These are phyloP conservation scores for Rhabditoides inermis DNA, from an alignment of 2,888 invertebrate genomes.

Conservation along the genomic window DNA sequence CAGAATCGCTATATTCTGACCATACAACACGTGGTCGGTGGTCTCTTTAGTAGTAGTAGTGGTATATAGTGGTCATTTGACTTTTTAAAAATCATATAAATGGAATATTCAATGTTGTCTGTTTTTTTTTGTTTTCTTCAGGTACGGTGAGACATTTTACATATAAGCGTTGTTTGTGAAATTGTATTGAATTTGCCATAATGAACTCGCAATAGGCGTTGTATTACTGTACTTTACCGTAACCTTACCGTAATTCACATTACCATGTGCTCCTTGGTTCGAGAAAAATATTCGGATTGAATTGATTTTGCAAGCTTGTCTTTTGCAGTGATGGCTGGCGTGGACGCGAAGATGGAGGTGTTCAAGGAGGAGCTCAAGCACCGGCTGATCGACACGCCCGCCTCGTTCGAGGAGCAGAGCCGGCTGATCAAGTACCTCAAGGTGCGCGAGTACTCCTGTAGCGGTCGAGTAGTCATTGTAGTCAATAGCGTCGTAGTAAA, in stretches of 20 bases:
- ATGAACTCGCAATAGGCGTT: too few relatives aligned
- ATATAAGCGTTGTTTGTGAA: not conserved
- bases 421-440: slow-evolving; percentile 70
- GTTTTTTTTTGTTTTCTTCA: not conserved
- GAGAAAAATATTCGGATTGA: not conserved
- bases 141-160: too few relatives aligned
- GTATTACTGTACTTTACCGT: too few relatives aligned
- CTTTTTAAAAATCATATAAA: too few relatives aligned
- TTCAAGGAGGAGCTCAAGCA: slow-evolving; percentile 72
- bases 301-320: not conserved
- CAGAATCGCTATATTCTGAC: not conserved
- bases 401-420: slow-evolving; percentile 85
- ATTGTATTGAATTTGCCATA: not conserved
- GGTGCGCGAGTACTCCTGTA: too few relatives aligned
- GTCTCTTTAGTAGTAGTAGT: not conserved
- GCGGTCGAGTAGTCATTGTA: not conserved
- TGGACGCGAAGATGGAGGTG: slow-evolving; percentile 75
- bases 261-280: not conserved
- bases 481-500: too few relatives aligned
- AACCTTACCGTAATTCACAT: too few relatives aligned
- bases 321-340: slow-evolving; percentile 70
- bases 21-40: not conserved
- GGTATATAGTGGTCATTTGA: too few relatives aligned
- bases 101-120: too few relatives aligned
- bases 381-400: slow-evolving; percentile 80